Conservation (phyloP, 35 echinoderm and acorn worm genomes). For the Holothuria glaberrima region DNA sequence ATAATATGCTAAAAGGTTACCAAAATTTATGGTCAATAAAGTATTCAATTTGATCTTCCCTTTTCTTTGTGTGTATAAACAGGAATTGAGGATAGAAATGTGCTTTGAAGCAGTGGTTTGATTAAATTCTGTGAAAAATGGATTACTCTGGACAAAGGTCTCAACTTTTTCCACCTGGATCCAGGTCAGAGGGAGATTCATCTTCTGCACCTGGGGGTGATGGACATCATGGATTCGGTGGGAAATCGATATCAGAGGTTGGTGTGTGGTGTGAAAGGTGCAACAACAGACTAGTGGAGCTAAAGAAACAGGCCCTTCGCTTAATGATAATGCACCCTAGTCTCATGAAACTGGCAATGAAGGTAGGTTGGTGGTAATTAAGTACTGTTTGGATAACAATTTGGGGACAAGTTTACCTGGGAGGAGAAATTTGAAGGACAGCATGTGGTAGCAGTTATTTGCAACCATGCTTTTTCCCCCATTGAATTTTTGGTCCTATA, state of each 20-base stretch:
- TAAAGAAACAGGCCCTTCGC: slow-evolving; percentile 93
- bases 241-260: slow-evolving; percentile 32
- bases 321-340: slow-evolving; percentile 95
- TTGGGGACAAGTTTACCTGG: too few species aligned
- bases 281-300: slow-evolving; percentile 94
- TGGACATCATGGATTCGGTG: background rate
- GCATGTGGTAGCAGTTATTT: too few species aligned
- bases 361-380: slow-evolving; percentile 62
- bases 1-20: too few species aligned
- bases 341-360: slow-evolving; percentile 87
- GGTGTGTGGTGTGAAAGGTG: slow-evolving; percentile 97
- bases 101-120: background rate
- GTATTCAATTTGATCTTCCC: background rate
- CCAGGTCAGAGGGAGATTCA: background rate
- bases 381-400: too few species aligned
- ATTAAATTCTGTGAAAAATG: slow-evolving; percentile 23
- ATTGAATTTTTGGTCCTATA: too few species aligned
- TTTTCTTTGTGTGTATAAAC: background rate
- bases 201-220: background rate
- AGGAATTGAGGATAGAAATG: slow-evolving; percentile 36
- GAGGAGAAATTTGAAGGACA: too few species aligned
- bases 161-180: slow-evolving; percentile 8
- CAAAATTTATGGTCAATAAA: background rate
- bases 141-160: slow-evolving; percentile 46
- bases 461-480: too few species aligned